Percentiles rank a stretch among this genome's conserved stretches.
phyloP scores from a whole-genome alignment of 2,113 vertebrate species.

The Passerina amoena region DNA sequence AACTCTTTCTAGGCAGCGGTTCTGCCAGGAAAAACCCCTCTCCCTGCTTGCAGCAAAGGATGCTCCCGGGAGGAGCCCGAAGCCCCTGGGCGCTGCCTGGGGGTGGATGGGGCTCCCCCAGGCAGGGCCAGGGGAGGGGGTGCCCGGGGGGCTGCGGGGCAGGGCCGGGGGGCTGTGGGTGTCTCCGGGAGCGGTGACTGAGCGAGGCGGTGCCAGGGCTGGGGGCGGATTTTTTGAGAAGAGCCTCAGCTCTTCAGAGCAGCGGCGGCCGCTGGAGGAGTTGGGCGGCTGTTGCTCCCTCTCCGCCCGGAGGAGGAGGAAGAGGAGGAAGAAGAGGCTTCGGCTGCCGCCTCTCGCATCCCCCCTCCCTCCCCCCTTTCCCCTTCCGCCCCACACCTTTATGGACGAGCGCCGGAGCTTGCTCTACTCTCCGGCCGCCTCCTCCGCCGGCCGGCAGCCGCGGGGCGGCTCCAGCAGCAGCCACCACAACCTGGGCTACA shows the following conservation, averaged over 20 bases:
- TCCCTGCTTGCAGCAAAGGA: neutral
- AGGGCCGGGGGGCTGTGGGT: neutral
- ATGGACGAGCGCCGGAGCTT: slow-evolving; percentile 94
- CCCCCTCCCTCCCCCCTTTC: slow-evolving; percentile 53
- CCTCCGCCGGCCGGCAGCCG: slow-evolving; percentile 76
- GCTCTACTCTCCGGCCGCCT: slow-evolving; percentile 86
- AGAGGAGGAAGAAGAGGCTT: slow-evolving; percentile 38
- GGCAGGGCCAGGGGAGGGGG: neutral
- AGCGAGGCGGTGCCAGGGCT: slow-evolving; percentile 50
- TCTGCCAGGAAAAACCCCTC: neutral
- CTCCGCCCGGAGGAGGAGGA: slow-evolving; percentile 70
- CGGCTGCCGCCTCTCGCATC: slow-evolving; percentile 72
- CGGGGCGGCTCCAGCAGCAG: slow-evolving; percentile 76
- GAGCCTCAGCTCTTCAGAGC: slow-evolving; percentile 43
- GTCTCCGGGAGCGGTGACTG: slow-evolving; percentile 55
- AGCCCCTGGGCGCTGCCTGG: neutral
- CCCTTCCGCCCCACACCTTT: slow-evolving; percentile 76
- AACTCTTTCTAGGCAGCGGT: neutral
- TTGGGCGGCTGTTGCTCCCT: slow-evolving; percentile 66
- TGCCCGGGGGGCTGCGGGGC: neutral
- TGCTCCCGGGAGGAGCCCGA: neutral
- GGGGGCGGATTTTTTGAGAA: slow-evolving; percentile 49
- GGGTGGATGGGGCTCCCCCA: neutral
- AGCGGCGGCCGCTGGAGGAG: slow-evolving; percentile 57
- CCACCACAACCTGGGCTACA: slow-evolving; percentile 86